A percentile compares a stretch with the other conserved stretches of the same genome.
phyloP scores from a whole-genome alignment of 2,797 vertebrate genomes.

The Sebastes trivittatus region DNA sequence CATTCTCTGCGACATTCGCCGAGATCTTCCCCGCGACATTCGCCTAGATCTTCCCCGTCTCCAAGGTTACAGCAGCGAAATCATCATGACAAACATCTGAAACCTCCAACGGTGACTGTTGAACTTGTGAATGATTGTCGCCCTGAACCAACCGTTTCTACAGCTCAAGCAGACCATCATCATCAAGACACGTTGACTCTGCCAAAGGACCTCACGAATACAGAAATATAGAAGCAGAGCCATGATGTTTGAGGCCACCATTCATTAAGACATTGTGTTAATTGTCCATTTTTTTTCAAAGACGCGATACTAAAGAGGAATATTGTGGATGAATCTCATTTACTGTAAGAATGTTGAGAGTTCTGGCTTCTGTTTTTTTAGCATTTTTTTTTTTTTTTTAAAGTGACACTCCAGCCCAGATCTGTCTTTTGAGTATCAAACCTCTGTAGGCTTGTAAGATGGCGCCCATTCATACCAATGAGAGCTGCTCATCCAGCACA shows the following conservation, averaged over 20 bases:
- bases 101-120: constrained; percentile 52
- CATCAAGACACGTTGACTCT: constrained; percentile 28
- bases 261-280: neutral
- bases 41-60: constrained; percentile 17
- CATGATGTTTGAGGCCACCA: neutral
- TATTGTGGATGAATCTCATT: neutral
- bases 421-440: neutral
- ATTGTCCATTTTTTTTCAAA: neutral
- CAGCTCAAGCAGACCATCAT: constrained; percentile 15
- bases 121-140: constrained; percentile 51
- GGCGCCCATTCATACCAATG: neutral
- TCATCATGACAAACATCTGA: constrained; percentile 27
- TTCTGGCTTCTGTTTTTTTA: neutral
- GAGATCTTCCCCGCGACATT: neutral
- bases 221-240: neutral
- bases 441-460: neutral
- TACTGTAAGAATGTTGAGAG: neutral
- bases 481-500: neutral
- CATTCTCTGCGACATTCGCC: constrained; percentile 17
- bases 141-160: constrained; percentile 6
- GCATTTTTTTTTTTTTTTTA: neutral
- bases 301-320: neutral
- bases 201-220: neutral
- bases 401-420: neutral
- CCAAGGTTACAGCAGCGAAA: constrained; percentile 3